Evolutionary conservation across 2,797 vertebrate species (phyloP).

Genomic region (Muscicapa striata): DNA sequence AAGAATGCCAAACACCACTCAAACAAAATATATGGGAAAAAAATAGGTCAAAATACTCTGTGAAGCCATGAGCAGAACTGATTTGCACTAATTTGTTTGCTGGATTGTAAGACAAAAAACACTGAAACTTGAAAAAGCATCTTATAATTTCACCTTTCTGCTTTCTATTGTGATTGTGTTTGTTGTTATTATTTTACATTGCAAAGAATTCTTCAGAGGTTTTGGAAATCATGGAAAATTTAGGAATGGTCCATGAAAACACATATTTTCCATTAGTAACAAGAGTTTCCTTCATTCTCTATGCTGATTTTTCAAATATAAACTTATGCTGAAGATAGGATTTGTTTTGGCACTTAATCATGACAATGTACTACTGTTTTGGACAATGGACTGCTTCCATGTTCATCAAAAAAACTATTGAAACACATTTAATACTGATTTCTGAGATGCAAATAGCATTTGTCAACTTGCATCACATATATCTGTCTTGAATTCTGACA

Average conservation of each 20-base stretch:
- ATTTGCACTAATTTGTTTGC: background rate
- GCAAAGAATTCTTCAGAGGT: background rate
- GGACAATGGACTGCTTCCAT: background rate
- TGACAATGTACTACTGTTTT: background rate
- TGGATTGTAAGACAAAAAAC: background rate
- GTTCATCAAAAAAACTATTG: background rate
- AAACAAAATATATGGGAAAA: background rate
- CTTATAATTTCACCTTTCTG: background rate
- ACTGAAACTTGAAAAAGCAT: background rate
- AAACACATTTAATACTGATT: background rate
- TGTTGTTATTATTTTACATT: background rate
- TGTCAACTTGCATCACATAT: background rate
- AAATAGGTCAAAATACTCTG: background rate
- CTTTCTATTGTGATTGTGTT: background rate
- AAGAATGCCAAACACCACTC: background rate
- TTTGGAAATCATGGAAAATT: background rate
- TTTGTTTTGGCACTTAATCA: background rate
- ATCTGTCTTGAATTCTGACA: background rate
- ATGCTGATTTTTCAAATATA: background rate
- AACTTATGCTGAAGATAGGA: background rate
- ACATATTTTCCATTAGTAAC: background rate
- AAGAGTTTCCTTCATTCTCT: background rate
- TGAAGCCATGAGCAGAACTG: background rate
- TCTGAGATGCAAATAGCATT: background rate
- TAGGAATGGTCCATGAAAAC: background rate